Evolutionary conservation across 1,140 invertebrate species (phyloP), one percentile per base, ranked within the genome.

Genomic region (Xylocopa sonorina): DNA sequence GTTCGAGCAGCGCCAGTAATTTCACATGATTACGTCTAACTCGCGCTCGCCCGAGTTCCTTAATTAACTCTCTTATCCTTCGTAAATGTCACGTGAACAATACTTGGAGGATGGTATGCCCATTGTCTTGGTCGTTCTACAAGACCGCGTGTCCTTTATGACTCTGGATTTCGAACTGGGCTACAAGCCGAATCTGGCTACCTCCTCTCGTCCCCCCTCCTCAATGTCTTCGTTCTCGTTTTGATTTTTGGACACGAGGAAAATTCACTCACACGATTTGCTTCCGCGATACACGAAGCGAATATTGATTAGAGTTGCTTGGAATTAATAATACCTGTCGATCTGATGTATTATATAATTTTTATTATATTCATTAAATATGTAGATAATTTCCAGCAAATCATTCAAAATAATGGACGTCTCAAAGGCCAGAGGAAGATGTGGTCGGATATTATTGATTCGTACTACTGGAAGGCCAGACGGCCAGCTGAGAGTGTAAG

Each of bases 21-120:
- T 78, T 82, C 63, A 66, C 66, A 77, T 75, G 73, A 66, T 74
- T 76, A 58, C 51, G 72, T 71, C 79, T 72, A 81, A 55, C 51
- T 67, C 57, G 81, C 53, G 73, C 67, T 46, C 58, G 58, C 16
- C 63, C 16, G 34, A 38, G 21, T 57, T 62, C 48, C 68, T 84
- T 84, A 84, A 84, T 84, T 67, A 84, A 84, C 81, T 38, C 69
- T 41, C 55, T 78, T 84, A 74, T 72, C 75, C 57, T 64, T 82
- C 29, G 75, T 67, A 82, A 84, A 82, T 38, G 80, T 84, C 81
- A 82, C 64, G 57, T 21, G 67, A 29, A 43, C 81, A 72, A 66
- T 67, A 73, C 27, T 63, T 48, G 58, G 78, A 55, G 66, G 34
- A 62, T 73, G 43, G n/a, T 4, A n/a, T 58, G 29, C 24, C 38